Percentiles rank a stretch among this genome's conserved stretches.
phyloP scores from a whole-genome alignment of 2,113 vertebrate species.

The Rhizomys pruinosus region DNA sequence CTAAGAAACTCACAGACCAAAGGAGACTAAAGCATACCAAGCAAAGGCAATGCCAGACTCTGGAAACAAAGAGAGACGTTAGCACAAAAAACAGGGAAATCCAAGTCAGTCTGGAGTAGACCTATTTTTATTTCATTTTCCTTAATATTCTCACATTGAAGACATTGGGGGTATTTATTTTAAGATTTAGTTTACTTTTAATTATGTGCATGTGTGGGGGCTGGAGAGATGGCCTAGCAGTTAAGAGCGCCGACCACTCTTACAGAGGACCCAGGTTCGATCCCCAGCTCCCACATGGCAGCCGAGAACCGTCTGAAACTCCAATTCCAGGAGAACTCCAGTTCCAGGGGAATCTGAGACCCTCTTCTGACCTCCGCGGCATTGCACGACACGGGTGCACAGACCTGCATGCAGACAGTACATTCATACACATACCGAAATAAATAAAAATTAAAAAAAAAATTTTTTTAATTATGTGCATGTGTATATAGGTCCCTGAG shows the following conservation, averaged over 20 bases:
- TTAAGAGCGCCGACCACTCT: no score
- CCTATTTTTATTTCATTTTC: neutral
- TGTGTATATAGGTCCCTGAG: neutral
- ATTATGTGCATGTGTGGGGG: neutral
- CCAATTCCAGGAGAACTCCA: no score
- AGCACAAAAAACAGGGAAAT: conserved; percentile 4
- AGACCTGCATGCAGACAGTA: no score
- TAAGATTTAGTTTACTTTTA: neutral
- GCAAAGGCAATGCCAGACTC: neutral
- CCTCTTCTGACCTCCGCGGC: no score
- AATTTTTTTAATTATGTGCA: neutral
- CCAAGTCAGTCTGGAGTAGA: neutral
- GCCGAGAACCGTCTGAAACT: no score
- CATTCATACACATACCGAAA: no score
- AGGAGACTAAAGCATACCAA: neutral
- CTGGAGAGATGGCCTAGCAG: no score
- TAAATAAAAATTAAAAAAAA: no score
- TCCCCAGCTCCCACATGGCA: no score
- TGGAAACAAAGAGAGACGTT: conserved; percentile 1
- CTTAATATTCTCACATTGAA: neutral
- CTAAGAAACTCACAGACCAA: neutral
- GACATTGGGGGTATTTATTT: neutral
- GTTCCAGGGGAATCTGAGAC: no score
- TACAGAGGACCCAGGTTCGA: no score
- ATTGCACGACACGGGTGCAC: no score